These are phyloP conservation scores for Orius insidiosus DNA, from an alignment of 1,140 invertebrate species.

Conservation along the genomic window DNA sequence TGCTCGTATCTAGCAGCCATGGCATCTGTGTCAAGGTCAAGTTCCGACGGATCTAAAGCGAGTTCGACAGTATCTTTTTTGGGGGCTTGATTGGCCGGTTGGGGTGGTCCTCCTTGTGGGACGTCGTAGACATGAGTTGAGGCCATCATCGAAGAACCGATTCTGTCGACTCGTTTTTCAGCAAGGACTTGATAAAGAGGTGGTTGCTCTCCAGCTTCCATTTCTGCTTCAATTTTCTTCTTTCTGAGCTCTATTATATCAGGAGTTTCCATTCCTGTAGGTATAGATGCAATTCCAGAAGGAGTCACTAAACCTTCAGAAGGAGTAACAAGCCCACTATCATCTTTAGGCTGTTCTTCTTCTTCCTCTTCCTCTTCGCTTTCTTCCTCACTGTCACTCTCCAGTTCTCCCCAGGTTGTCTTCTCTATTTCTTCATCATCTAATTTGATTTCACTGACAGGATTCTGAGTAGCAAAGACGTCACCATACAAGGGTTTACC, in stretches of 20 bases:
- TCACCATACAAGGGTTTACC: conserved; percentile 97
- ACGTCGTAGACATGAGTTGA: conserved; percentile 96
- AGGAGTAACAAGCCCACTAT: conserved; percentile 54
- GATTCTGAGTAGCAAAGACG: conserved; percentile 74
- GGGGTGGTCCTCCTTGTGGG: conserved; percentile 28
- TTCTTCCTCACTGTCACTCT: conserved; percentile 87
- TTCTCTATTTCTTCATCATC: conserved; percentile 79
- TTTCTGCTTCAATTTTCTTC: conserved; percentile 90
- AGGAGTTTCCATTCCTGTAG: conserved; percentile 91
- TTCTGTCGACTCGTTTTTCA: conserved; percentile 77
- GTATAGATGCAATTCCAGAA: conserved; percentile 85
- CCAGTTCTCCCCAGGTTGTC: conserved; percentile 91
- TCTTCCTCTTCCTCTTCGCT: conserved; percentile 70
- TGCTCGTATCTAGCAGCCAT: conserved; percentile 96
- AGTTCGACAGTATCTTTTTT: conserved; percentile 65
- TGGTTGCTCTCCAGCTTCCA: conserved; percentile 87
- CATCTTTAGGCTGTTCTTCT: conserved; percentile 51
- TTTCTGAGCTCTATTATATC: conserved; percentile 96
- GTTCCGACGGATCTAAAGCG: conserved; percentile 89
- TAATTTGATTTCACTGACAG: conserved; percentile 10
- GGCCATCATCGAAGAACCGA: conserved; percentile 94
- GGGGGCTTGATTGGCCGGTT: conserved; percentile 1
- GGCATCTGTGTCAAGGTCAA: conserved; percentile 88
- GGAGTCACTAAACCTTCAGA: conserved; percentile 87
- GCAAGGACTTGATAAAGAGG: conserved; percentile 84